Evolutionary conservation across 2,113 vertebrate genomes (phyloP), one percentile per base, ranked within the genome.

Genomic region (Anoura caudifer): DNA sequence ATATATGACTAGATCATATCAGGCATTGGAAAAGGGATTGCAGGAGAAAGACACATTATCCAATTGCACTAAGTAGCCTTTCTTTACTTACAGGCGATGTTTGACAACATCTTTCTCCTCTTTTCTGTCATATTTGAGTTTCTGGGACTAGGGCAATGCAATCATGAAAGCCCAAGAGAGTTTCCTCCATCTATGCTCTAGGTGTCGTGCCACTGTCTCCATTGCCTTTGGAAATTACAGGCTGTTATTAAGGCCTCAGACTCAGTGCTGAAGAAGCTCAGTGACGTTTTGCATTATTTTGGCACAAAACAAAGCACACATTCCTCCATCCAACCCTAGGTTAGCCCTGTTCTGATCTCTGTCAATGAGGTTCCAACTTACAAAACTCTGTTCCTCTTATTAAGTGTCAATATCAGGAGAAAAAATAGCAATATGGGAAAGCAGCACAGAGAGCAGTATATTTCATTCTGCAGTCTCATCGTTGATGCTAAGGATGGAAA

Each of bases 321-420:
- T 75, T 92, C 17, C 7, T 76, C 41, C 72, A 19, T 17, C 36
- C 12, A 5, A 13, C 13, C 43, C 12, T 38, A 11, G 3, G 33
- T 31, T 86, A 69, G 5, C 22, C 26, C n/a, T 31, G 4, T 22
- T 59, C 76, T 41, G 47, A 81, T 70, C 69, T 87, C 83, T 90
- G 80, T 76, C 72, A 79, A 69, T 81, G 83, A 83, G n/a, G 67
- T 41, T 90, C 50, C 70, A 90, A 82, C n/a, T 95, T 69, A 87
- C 7, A 92, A 85, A 87, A 52, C 22, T 50, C 24, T 47, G 33
- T 24, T 80, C 47, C 11, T 56, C 52, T 36, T 38, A 77, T 10
- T 36, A 85, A 92, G 89, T 5, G 13, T 45, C 56, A 76, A 4
- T 13, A 76, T 31, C 63, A 94, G 56, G 47, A 86, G 45, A n/a